phyloP scores from a whole-genome alignment of 2,888 invertebrate genomes.

The Philonicus albiceps region DNA sequence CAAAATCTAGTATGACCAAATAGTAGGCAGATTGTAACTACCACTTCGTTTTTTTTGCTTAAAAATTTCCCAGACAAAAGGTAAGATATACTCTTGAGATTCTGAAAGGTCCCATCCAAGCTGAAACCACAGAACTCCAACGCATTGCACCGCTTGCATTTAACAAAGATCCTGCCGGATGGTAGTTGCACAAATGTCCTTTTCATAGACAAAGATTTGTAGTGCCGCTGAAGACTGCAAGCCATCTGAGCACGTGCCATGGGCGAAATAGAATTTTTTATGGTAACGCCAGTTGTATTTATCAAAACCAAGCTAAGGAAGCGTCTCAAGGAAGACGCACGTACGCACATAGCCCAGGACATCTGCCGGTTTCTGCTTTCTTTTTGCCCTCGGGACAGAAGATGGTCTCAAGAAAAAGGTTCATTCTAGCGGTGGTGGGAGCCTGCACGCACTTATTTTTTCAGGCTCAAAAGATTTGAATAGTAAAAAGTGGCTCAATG shows the following conservation, averaged over 20 bases:
- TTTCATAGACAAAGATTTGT: neutral
- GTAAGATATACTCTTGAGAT: neutral
- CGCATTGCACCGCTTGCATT: neutral
- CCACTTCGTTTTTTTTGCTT: neutral
- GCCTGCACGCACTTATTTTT: neutral
- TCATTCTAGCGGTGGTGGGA: neutral
- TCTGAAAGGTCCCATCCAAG: neutral
- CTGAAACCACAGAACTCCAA: neutral
- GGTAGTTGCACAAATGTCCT: neutral
- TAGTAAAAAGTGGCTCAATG: constrained; percentile 8
- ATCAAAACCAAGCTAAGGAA: neutral
- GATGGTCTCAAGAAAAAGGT: neutral
- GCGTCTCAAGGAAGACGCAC: neutral
- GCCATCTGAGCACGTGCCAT: constrained; percentile 10
- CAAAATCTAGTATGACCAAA: too few relatives aligned
- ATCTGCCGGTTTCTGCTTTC: constrained; percentile 2
- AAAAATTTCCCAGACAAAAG: neutral
- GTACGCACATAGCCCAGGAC: neutral
- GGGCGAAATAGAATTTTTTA: neutral
- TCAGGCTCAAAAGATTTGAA: neutral
- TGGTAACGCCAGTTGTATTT: neutral
- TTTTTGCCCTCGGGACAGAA: neutral
- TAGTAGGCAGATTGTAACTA: neutral
- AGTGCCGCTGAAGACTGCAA: neutral
- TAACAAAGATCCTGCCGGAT: neutral